Conservation (phyloP, 2,797 vertebrate species). For the Karalla daura region DNA sequence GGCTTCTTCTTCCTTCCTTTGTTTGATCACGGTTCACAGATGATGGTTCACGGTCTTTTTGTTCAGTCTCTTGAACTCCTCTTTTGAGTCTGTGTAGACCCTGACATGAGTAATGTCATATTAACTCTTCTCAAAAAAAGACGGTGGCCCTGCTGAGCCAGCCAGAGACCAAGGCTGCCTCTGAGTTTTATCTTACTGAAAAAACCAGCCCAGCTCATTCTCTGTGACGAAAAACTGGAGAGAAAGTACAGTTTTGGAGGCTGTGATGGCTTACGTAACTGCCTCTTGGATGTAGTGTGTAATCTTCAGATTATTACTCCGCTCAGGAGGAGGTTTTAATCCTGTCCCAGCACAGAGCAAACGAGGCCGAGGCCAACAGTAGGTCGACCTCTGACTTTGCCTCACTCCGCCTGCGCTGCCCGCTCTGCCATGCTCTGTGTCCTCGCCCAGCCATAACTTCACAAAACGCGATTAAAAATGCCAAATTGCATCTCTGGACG, state of each 20-base stretch:
- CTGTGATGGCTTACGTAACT: conserved; percentile 66
- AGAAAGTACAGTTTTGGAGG: conserved; percentile 53
- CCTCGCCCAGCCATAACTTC: not conserved
- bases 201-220: conserved; percentile 28
- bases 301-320: conserved; percentile 82
- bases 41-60: conserved; percentile 11
- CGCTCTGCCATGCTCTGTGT: conserved; percentile 12
- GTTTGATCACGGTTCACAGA: conserved; percentile 36
- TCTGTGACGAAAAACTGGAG: conserved; percentile 27
- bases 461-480: not conserved
- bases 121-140: not conserved
- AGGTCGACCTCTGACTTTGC: conserved; percentile 45
- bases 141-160: not conserved
- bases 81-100: not conserved
- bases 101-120: not conserved
- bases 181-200: conserved; percentile 16
- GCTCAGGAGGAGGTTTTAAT: conserved; percentile 77
- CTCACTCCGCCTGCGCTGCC: not conserved
- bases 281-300: conserved; percentile 68
- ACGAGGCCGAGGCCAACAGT: conserved; percentile 48
- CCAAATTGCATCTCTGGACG: not conserved
- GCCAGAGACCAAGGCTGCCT: not conserved
- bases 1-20: conserved; percentile 68
- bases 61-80: not conserved
- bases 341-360: conserved; percentile 56